Base-by-base conservation (phyloP, 2,113 vertebrate genomes). In the Columbina picui region DNA sequence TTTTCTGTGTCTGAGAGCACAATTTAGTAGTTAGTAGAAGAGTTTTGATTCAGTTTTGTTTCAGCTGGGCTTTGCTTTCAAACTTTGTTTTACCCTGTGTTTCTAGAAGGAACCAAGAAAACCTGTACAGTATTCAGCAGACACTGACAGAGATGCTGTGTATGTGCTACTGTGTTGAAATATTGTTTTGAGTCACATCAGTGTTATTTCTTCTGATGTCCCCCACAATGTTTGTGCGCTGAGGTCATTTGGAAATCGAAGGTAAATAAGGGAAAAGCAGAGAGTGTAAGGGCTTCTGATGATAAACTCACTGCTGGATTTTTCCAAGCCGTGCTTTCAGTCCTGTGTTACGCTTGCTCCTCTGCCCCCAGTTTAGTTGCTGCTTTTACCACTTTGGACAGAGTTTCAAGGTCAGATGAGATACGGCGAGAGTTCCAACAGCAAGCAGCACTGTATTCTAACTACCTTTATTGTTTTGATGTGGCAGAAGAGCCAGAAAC, bases 331-430 rank as follows among this genome's bases (percentile, higher is more conserved):
- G 3, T 20, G 30, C n/a, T 82, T 69, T 59, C 86, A 53, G 22
- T 18, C 17, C 68, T 23, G 56, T 67, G 32, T 26, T 34, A n/a
- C 2, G 27, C 32, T 56, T 2, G 3, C 27, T 87, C 14, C 30
- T 78, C 61, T 53, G 52, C 27, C 43, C 27, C n/a, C 5, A 15
- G 39, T 43, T 49, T 88, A 39, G 32, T 91, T 84, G 26, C 68
- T 96, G 71, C 50, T 74, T 87, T 87, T 71, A 29, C 76, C 82
- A 7, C 93, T 95, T 86, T 90, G 73, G 55, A 36, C 68, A 67
- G 84, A 85, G 92, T 95, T 93, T 96, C 93, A 95, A 96, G 90
- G 90, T 96, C 93, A 92, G 83, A 30, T 84, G 85, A 80, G 89
- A 43, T n/a, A 43, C 34, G 78, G 60, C 0, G 2, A 49, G 65